These are phyloP conservation scores for Bryconaethiops microstoma DNA, from an alignment of 2,797 vertebrate genomes.

Conservation along the genomic window DNA sequence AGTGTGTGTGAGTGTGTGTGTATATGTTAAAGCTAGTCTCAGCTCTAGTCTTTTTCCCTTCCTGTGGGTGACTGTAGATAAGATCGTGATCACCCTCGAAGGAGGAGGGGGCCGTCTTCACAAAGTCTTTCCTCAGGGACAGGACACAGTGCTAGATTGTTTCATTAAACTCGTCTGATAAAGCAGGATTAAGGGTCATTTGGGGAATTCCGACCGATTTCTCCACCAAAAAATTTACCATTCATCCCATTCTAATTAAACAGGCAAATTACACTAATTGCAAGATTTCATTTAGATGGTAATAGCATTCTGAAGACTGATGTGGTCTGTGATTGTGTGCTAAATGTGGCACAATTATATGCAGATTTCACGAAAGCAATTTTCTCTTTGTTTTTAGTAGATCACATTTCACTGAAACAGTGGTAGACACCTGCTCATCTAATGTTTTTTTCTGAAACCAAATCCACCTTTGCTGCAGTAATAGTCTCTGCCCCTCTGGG, in stretches of 20 bases:
- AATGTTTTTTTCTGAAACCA: not conserved
- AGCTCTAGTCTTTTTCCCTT: conserved; percentile 59
- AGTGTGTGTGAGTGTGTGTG: conserved; percentile 34
- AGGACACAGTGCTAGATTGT: conserved; percentile 53
- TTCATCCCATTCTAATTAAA: conserved; percentile 25
- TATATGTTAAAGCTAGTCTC: conserved; percentile 41
- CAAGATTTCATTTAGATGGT: conserved; percentile 25
- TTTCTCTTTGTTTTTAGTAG: not conserved
- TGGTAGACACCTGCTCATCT: not conserved
- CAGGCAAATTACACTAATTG: conserved; percentile 25
- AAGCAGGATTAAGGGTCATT: conserved; percentile 45
- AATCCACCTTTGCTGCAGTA: not conserved
- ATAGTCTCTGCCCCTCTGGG: not conserved
- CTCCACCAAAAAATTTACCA: conserved; percentile 20
- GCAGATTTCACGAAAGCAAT: not conserved
- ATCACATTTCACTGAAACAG: not conserved
- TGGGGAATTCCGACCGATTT: conserved; percentile 33
- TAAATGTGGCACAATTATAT: not conserved
- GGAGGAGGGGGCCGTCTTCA: conserved; percentile 46
- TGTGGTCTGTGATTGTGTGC: not conserved
- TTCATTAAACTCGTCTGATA: conserved; percentile 56
- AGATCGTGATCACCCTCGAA: conserved; percentile 58
- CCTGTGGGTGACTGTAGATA: conserved; percentile 65
- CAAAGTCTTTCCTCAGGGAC: conserved; percentile 55
- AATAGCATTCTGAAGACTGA: not conserved